These are phyloP conservation scores for Struthio camelus DNA, from an alignment of 2,113 vertebrate genomes.

Conservation along the genomic window DNA sequence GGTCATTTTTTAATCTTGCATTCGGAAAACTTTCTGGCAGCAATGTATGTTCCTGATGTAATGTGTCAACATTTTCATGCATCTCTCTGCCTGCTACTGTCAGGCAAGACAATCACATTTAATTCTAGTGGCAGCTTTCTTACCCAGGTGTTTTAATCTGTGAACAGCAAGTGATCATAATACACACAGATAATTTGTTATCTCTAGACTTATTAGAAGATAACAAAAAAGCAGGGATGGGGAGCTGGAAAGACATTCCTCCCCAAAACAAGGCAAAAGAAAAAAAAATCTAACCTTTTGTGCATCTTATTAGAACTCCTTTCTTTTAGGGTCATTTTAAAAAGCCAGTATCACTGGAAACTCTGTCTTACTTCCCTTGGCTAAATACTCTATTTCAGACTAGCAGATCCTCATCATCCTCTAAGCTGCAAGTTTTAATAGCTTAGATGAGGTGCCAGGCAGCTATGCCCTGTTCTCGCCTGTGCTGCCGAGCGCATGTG, in stretches of 20 bases:
- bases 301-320: neutral
- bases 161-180: neutral
- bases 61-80: neutral
- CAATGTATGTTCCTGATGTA: neutral
- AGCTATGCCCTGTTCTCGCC: neutral
- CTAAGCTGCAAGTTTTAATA: neutral
- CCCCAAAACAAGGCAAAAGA: neutral
- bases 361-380: neutral
- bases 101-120: neutral
- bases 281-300: neutral
- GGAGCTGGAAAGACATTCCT: neutral
- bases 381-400: neutral
- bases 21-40: neutral
- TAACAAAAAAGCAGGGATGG: neutral
- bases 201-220: neutral
- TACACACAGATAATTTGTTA: neutral
- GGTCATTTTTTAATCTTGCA: neutral
- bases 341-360: neutral
- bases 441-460: neutral
- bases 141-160: neutral
- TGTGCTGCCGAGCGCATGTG: neutral
- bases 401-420: neutral
- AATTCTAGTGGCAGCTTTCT: neutral
- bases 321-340: neutral
- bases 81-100: neutral